phyloP scores from a whole-genome alignment of 92 coral and sea anemone genomes.

The Phenganax subtilis region DNA sequence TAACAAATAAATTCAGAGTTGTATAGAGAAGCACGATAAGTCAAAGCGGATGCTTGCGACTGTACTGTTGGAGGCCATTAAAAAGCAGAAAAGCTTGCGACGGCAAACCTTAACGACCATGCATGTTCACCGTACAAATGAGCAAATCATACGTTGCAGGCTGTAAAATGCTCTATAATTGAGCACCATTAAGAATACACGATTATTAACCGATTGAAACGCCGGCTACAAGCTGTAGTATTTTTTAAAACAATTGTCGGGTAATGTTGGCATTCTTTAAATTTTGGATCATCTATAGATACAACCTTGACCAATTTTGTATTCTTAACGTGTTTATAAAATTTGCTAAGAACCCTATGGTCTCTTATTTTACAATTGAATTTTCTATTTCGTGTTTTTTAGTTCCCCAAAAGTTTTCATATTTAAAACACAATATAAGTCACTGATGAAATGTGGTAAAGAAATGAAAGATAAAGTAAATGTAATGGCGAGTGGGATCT shows the following conservation, averaged over 20 bases:
- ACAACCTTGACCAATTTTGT: too few relatives aligned
- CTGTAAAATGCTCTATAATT: conserved; percentile 30
- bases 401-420: too few relatives aligned
- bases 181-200: conserved; percentile 30
- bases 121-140: conserved; percentile 25
- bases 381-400: too few relatives aligned
- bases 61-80: neutral
- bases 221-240: neutral
- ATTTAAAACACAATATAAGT: too few relatives aligned
- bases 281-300: too few relatives aligned
- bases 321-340: too few relatives aligned
- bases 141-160: conserved; percentile 9
- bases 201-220: conserved; percentile 22
- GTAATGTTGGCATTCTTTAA: neutral
- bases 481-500: too few relatives aligned
- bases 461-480: too few relatives aligned
- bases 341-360: too few relatives aligned
- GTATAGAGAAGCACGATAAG: neutral
- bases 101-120: neutral
- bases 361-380: too few relatives aligned
- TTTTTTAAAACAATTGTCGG: neutral
- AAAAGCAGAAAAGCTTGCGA: conserved; percentile 8
- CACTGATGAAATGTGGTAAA: too few relatives aligned
- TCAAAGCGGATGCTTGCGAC: neutral
- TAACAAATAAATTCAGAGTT: neutral